Conservation (phyloP, 2,888 invertebrate genomes). For the Macropis europaea region DNA sequence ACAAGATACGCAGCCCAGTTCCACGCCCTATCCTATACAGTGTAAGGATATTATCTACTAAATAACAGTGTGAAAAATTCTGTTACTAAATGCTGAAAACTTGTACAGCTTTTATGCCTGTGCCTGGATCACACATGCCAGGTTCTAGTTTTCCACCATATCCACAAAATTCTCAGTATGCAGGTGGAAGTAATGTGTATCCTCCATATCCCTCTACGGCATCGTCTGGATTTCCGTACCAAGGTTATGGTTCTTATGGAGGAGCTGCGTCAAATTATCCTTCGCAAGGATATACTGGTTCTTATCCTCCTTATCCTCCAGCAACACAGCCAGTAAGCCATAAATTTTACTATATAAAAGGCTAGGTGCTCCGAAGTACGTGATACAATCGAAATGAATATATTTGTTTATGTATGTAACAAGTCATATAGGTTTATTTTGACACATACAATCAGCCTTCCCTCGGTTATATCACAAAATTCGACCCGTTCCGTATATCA, state of each 20-base stretch:
- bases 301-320: constrained; percentile 76
- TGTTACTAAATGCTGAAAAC: background rate
- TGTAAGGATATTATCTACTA: constrained; percentile 72
- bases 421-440: too few relatives aligned
- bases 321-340: constrained; percentile 69
- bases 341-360: background rate
- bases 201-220: constrained; percentile 68
- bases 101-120: constrained; percentile 78
- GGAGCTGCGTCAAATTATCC: constrained; percentile 69
- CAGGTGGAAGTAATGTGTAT: constrained; percentile 53
- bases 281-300: constrained; percentile 78
- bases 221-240: constrained; percentile 68
- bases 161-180: constrained; percentile 58
- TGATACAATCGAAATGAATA: too few relatives aligned
- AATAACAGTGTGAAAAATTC: constrained; percentile 18
- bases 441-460: too few relatives aligned
- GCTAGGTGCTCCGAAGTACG: too few relatives aligned
- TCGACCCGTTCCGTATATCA: too few relatives aligned
- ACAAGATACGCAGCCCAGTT: constrained; percentile 76
- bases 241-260: constrained; percentile 80
- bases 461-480: too few relatives aligned
- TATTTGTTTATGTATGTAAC: too few relatives aligned
- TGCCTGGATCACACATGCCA: constrained; percentile 50
- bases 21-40: constrained; percentile 82
- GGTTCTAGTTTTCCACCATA: constrained; percentile 53